These are phyloP conservation scores for Dicyrtoma fusca DNA, from an alignment of 2,888 invertebrate genomes.

Conservation along the genomic window DNA sequence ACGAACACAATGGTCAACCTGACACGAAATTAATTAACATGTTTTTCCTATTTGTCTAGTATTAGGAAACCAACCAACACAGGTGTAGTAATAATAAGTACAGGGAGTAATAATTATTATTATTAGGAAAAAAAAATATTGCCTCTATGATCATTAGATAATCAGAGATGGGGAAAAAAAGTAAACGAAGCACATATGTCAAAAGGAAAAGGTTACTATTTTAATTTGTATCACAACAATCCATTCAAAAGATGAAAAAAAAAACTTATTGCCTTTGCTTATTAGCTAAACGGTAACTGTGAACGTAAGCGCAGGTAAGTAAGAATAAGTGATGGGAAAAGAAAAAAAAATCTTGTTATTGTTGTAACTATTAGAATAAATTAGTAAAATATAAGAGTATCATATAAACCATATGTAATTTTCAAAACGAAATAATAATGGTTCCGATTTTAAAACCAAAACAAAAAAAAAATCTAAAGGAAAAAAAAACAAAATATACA, in stretches of 20 bases:
- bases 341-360: neutral
- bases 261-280: conserved; percentile 23
- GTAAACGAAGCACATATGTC: conserved; percentile 15
- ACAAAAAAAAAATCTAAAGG: too few species aligned
- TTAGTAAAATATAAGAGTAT: too few species aligned
- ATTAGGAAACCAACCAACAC: neutral
- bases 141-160: conserved; percentile 33
- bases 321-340: too few species aligned
- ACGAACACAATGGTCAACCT: neutral
- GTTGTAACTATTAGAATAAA: too few species aligned
- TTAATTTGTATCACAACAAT: conserved; percentile 16
- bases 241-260: conserved; percentile 1
- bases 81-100: neutral
- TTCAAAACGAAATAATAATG: too few species aligned
- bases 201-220: conserved; percentile 13
- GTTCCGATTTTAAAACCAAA: too few species aligned
- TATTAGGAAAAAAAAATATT: conserved; percentile 4
- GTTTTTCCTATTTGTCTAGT: neutral
- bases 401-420: too few species aligned
- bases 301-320: too few species aligned
- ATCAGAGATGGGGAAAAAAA: conserved; percentile 24
- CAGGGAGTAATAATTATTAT: conserved; percentile 8
- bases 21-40: neutral
- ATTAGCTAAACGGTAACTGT: neutral
- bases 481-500: too few species aligned